Percentiles rank a stretch among this genome's conserved stretches.
phyloP scores from a whole-genome alignment of 2,113 vertebrate genomes.

The Propithecus coquereli region DNA sequence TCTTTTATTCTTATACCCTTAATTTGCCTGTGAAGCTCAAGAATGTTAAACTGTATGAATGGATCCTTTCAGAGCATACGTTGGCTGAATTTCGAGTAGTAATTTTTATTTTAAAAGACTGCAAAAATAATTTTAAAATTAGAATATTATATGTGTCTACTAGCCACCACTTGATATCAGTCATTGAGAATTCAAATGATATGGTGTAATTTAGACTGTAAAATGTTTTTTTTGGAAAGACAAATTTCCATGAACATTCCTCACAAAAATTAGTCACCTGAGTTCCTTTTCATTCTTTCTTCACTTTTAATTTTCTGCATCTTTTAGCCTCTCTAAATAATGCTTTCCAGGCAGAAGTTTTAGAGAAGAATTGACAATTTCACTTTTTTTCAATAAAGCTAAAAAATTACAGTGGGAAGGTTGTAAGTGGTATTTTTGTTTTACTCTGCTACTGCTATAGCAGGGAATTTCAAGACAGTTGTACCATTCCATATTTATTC shows the following conservation, averaged over 20 bases:
- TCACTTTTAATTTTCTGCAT: not conserved
- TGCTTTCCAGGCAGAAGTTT: slow-evolving; percentile 11
- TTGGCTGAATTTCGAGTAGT: not conserved
- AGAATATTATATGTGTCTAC: not conserved
- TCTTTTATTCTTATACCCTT: not conserved
- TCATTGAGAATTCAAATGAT: slow-evolving; percentile 39
- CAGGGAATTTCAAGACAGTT: not conserved
- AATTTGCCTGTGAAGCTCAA: not conserved
- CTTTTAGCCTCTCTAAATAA: not conserved
- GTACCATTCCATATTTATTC: not conserved
- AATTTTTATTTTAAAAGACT: slow-evolving; percentile 39
- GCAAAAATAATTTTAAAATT: slow-evolving; percentile 34
- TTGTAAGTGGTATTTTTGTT: not conserved
- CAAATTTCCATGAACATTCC: slow-evolving; percentile 28
- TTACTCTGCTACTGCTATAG: not conserved
- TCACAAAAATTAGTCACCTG: slow-evolving; percentile 1
- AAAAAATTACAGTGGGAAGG: not conserved
- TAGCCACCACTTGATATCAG: not conserved
- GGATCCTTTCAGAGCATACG: not conserved
- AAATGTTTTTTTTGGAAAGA: slow-evolving; percentile 2
- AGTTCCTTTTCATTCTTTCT: not conserved
- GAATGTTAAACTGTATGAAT: not conserved
- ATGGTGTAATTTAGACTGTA: not conserved
- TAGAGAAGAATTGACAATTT: not conserved
- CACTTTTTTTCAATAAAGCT: slow-evolving; percentile 14